A percentile compares a stretch with the other conserved stretches of the same genome.
Evolutionary conservation across 2,113 vertebrate species (phyloP).

Genomic region (Brachyhypopomus gauderio): DNA sequence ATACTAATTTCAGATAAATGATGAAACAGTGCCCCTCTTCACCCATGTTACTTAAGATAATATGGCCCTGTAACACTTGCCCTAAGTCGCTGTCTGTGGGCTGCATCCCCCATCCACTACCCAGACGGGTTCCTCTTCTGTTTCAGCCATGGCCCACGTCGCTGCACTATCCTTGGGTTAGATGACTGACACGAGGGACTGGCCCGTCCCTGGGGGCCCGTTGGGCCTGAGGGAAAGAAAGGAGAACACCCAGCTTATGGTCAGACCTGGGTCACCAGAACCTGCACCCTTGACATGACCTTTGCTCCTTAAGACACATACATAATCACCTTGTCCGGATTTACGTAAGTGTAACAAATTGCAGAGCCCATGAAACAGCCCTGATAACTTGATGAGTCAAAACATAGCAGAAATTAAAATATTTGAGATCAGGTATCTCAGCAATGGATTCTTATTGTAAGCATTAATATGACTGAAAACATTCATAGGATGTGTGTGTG

Average conservation of each 20-base stretch:
- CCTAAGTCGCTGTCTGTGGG: neutral
- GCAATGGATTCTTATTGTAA: neutral
- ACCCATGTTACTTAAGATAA: constrained; percentile 31
- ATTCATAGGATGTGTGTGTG: neutral
- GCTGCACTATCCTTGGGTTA: constrained; percentile 39
- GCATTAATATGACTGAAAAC: neutral
- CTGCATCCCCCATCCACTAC: neutral
- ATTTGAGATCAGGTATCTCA: constrained; percentile 21
- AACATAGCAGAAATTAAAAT: constrained; percentile 2
- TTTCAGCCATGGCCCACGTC: constrained; percentile 48
- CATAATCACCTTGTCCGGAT: constrained; percentile 58
- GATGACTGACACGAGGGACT: constrained; percentile 68
- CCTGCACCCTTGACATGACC: constrained; percentile 58
- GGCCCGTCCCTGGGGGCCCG: constrained; percentile 58
- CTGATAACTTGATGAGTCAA: constrained; percentile 29
- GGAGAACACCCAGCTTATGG: constrained; percentile 48
- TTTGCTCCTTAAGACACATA: constrained; percentile 44
- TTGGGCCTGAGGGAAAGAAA: constrained; percentile 60
- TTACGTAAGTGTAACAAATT: constrained; percentile 55
- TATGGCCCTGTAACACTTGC: constrained; percentile 38
- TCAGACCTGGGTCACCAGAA: constrained; percentile 56
- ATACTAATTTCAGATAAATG: constrained; percentile 8
- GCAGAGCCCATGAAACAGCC: constrained; percentile 15
- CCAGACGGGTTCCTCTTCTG: constrained; percentile 34
- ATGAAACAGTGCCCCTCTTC: constrained; percentile 4